Evolutionary conservation across 2,888 invertebrate species (phyloP), one percentile per base, ranked within the genome.

Genomic region (Erebia ligea): DNA sequence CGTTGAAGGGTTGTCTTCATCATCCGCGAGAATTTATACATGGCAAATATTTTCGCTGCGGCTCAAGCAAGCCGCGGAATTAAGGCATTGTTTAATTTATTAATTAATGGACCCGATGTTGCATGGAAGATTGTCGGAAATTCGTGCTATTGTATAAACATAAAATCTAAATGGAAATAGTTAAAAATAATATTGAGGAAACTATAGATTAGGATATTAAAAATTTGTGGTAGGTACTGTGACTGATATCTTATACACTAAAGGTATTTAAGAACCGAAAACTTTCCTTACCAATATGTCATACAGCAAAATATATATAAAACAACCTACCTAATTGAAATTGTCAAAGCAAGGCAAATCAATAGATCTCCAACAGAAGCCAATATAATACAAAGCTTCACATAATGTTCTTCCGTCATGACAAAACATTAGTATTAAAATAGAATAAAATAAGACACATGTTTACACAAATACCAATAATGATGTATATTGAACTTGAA

Each of bases 1-100:
- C 87, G 90, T 82, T 92, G 92, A 93, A 93, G 93, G 93, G 94
- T 86, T 90, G 91, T 91, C 91, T 92, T 91, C 92, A 90, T 91
- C 91, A 90, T 90, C 87, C 86, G 86, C 86, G 86, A 84, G 89
- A 88, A 92, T 92, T 92, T 92, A 92, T 91, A 90, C 89, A 90
- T 91, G 87, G 90, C 91, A 92, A 92, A 92, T 92, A 92, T 93
- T 92, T 90, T 91, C 84, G 78, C 84, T 85, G 88, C 86, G 89
- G 90, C 89, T 91, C 82, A 82, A 78, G 82, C 82, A 80, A 82
- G 80, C 83, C 82, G 82, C 85, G 76, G 87, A 88, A 88, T 90
- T 90, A 91, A 91, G 90, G 84, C 83, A 85, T 88, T 92, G 91
- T 92, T 92, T 91, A 90, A 92, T 92, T 92, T 91, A 91, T 92